These are phyloP conservation scores for Sebastes diploproa DNA, from an alignment of 2,797 vertebrate genomes.

Conservation along the genomic window DNA sequence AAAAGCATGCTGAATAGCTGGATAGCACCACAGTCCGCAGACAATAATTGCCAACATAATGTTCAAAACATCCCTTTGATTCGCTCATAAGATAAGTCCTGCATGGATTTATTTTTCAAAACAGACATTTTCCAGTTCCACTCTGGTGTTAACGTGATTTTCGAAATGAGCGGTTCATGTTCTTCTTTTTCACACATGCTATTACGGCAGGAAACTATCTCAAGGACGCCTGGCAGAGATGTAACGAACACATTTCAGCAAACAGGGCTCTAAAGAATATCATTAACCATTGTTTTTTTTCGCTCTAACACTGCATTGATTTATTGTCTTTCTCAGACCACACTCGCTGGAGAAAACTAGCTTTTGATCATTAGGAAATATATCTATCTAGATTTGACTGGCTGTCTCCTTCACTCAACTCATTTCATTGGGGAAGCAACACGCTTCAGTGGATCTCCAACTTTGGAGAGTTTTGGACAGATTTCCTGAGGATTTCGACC, in stretches of 20 bases:
- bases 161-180: slow-evolving; percentile 62
- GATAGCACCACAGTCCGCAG: slow-evolving; percentile 63
- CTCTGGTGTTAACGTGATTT: slow-evolving; percentile 69
- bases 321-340: slow-evolving; percentile 23
- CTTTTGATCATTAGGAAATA: slow-evolving; percentile 28
- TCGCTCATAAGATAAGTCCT: slow-evolving; percentile 69
- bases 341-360: slow-evolving; percentile 2
- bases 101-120: slow-evolving; percentile 70
- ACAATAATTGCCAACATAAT: slow-evolving; percentile 74
- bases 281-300: slow-evolving; percentile 41
- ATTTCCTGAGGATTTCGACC: slow-evolving; percentile 8
- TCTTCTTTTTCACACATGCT: slow-evolving; percentile 73
- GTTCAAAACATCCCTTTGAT: slow-evolving; percentile 77
- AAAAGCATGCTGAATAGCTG: slow-evolving; percentile 57
- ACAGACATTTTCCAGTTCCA: slow-evolving; percentile 78
- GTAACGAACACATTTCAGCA: slow-evolving; percentile 31
- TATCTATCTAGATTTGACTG: slow-evolving; percentile 12
- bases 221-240: slow-evolving; percentile 65
- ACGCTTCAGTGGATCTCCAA: slow-evolving; percentile 7
- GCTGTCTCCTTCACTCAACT: neutral
- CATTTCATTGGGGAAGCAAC: neutral
- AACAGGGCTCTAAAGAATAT: slow-evolving; percentile 30
- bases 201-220: slow-evolving; percentile 66
- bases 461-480: neutral
- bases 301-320: slow-evolving; percentile 9